Evolutionary conservation across 2,888 invertebrate genomes (phyloP), one percentile per base, ranked within the genome.

Genomic region (Brachynemurus nebulosus): DNA sequence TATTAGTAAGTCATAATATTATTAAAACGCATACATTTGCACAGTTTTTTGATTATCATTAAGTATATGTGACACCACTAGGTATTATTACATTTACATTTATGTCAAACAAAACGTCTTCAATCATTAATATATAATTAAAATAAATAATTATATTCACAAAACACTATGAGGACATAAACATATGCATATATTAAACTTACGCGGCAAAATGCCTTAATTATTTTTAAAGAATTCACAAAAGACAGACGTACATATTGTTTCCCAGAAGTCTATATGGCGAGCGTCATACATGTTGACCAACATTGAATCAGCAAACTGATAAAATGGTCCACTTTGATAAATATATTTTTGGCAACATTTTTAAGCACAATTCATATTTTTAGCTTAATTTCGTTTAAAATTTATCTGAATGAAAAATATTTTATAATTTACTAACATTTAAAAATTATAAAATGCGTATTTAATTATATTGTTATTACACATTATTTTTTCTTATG

Each of bases 161-260:
- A 36, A 37, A 37, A 19, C 37, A 37, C 37, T 19, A 12, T 37
- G 18, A 37, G 8, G n/a, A 37, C 37, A 37, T 20, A 37, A 19
- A 37, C 18, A 37, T 37, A 37, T 19, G 37, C 37, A 37, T 20
- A 19, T 18, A 20, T 20, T 20, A 30, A 37, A 37, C 37, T 37
- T 37, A 37, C 37, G 19, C 37, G 37, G 20, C 37, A 19, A 20
- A 37, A 37, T n/a, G 20, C 18, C 19, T 37, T 37, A 37, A 37
- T 19, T 37, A 37, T 18, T 37, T 36, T 37, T 37, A 42, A 34
- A 34, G 20, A 12, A 42, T 18, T 21, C 42, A 42, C 42, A 42
- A 42, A 42, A 34, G 33, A 42, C 34, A 42, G 42, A 34, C 42
- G 42, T 34, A 42, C 42, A 42, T 42, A 42, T 42, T 42, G 21